These are phyloP conservation scores for Protosalanx chinensis DNA, from an alignment of 2,797 vertebrate genomes.

Conservation along the genomic window DNA sequence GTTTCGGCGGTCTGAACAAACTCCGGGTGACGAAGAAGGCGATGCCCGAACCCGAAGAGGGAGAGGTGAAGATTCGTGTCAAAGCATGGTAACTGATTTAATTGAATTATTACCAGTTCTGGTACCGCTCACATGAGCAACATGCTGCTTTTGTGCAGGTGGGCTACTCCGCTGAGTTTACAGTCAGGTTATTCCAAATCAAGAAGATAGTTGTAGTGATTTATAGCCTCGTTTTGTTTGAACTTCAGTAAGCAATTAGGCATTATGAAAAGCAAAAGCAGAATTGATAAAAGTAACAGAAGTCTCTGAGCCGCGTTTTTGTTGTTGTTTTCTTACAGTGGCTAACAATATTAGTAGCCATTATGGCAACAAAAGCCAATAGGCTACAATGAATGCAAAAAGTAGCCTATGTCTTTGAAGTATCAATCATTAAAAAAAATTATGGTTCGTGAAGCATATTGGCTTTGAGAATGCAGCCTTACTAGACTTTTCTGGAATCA, in stretches of 20 bases:
- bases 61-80: constrained; percentile 93
- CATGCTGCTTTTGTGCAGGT: background rate
- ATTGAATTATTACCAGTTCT: background rate
- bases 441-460: background rate
- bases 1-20: constrained; percentile 95
- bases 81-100: constrained; percentile 83
- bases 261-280: background rate
- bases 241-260: background rate
- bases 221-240: background rate
- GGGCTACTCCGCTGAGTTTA: background rate
- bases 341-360: background rate
- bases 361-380: no score
- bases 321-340: background rate
- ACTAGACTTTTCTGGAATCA: no score
- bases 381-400: background rate
- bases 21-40: constrained; percentile 86
- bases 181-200: background rate
- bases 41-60: constrained; percentile 91
- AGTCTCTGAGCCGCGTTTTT: background rate
- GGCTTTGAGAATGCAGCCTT: no score
- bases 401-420: no score
- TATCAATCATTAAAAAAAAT: no score
- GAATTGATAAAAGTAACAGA: background rate
- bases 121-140: background rate
- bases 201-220: constrained; percentile 45